These are phyloP conservation scores for Diadema setosum DNA, from an alignment of 35 echinoderm and acorn worm genomes.

Conservation along the genomic window DNA sequence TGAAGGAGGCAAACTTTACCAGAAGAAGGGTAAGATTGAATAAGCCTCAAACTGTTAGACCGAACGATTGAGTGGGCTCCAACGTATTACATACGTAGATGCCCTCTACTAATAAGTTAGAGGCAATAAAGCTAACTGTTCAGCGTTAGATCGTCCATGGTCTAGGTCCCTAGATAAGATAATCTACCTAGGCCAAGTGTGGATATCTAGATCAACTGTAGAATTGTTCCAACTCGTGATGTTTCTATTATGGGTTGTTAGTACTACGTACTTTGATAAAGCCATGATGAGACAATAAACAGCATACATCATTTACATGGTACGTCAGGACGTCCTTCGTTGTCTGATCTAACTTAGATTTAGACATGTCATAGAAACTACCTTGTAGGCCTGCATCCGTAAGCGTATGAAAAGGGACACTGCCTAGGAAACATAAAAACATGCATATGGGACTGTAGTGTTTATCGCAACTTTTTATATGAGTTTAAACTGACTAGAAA, in stretches of 20 bases:
- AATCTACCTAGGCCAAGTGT: neutral
- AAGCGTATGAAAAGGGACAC: neutral
- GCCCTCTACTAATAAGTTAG: too few species aligned
- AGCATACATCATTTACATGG: too few species aligned
- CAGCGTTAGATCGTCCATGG: neutral
- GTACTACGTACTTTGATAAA: neutral
- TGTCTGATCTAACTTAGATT: neutral
- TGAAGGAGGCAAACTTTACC: too few species aligned
- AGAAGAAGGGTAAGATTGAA: too few species aligned
- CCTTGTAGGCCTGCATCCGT: neutral
- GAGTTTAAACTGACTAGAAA: neutral
- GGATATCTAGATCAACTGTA: neutral
- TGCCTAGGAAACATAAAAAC: neutral
- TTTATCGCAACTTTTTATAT: neutral
- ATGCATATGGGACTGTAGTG: neutral
- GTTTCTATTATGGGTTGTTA: neutral
- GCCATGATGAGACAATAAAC: neutral
- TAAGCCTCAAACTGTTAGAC: too few species aligned
- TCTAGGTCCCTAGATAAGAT: too few species aligned
- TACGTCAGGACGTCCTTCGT: too few species aligned
- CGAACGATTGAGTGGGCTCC: too few species aligned
- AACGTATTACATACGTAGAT: too few species aligned
- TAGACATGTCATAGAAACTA: neutral
- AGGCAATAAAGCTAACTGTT: too few species aligned
- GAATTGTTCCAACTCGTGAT: neutral